phyloP scores from a whole-genome alignment of 2,113 vertebrate genomes.

The Vidua chalybeata region DNA sequence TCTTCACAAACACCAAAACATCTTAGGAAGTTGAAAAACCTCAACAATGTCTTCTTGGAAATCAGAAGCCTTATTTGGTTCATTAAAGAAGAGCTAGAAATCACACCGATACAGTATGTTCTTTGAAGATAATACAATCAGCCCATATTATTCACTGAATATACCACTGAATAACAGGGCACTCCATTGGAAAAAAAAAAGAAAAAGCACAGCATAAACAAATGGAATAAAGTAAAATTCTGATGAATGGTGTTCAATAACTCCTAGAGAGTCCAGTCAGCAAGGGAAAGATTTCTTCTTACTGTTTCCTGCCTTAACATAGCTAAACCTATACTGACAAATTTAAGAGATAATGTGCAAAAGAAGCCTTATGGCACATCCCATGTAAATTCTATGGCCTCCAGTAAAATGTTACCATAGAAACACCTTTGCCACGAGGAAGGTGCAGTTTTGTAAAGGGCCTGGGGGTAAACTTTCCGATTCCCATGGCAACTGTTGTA shows the following conservation, averaged over 20 bases:
- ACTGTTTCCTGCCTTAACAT: slow-evolving; percentile 1
- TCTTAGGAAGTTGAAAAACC: not conserved
- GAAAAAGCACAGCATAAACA: slow-evolving; percentile 24
- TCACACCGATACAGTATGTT: not conserved
- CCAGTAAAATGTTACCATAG: slow-evolving; percentile 74
- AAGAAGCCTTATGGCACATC: slow-evolving; percentile 54
- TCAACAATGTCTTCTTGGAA: not conserved
- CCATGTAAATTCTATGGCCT: slow-evolving; percentile 43
- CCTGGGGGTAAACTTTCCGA: slow-evolving; percentile 59
- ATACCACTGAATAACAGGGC: not conserved
- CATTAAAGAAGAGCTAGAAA: slow-evolving; percentile 10
- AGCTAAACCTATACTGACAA: slow-evolving; percentile 18
- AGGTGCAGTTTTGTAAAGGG: slow-evolving; percentile 64
- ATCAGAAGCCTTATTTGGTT: not conserved
- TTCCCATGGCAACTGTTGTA: slow-evolving; percentile 71
- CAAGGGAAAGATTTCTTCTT: not conserved
- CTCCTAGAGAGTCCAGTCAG: not conserved
- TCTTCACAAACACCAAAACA: not conserved
- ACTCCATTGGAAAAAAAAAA: not conserved
- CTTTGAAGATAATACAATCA: not conserved
- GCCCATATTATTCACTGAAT: not conserved
- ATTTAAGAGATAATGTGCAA: slow-evolving; percentile 39
- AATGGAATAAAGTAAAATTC: slow-evolving; percentile 26
- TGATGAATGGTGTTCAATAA: not conserved
- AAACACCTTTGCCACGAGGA: slow-evolving; percentile 64